A percentile compares a stretch with the other conserved stretches of the same genome.
phyloP scores from a whole-genome alignment of 2,888 invertebrate genomes.

The Sarcophaga subvicina region DNA sequence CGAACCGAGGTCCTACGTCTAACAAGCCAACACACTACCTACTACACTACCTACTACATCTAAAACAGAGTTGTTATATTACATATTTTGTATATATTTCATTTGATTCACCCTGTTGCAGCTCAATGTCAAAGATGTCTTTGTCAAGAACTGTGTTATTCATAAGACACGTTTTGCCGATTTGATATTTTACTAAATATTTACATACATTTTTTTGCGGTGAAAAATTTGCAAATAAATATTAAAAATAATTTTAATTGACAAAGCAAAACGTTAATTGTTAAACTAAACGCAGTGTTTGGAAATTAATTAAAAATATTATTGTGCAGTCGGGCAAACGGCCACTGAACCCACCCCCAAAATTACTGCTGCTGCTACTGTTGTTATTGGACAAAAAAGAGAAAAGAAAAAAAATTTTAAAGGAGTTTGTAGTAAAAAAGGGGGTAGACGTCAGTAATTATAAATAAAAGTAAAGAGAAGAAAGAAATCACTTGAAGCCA shows the following conservation, averaged over 20 bases:
- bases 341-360: constrained; percentile 58
- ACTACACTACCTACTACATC: too few relatives aligned
- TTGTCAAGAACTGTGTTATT: constrained; percentile 43
- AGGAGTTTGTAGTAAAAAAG: constrained; percentile 42
- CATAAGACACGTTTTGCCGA: constrained; percentile 58
- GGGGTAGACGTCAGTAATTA: constrained; percentile 60
- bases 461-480: constrained; percentile 45
- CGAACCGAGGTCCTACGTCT: too few relatives aligned
- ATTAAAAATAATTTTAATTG: not conserved
- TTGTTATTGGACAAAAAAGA: constrained; percentile 16
- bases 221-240: constrained; percentile 20
- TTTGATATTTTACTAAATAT: constrained; percentile 56
- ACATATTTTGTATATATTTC: not conserved
- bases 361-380: constrained; percentile 29
- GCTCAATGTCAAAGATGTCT: constrained; percentile 29
- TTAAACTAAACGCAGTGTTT: not conserved
- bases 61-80: not conserved
- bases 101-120: constrained; percentile 23
- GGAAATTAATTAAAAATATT: not conserved
- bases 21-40: too few relatives aligned
- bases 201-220: constrained; percentile 47
- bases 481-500: constrained; percentile 41
- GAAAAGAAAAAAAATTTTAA: constrained; percentile 8
- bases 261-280: not conserved
- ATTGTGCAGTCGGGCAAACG: constrained; percentile 17